Evolutionary conservation across 2,113 vertebrate genomes (phyloP).

Genomic region (Takifugu bimaculatus): DNA sequence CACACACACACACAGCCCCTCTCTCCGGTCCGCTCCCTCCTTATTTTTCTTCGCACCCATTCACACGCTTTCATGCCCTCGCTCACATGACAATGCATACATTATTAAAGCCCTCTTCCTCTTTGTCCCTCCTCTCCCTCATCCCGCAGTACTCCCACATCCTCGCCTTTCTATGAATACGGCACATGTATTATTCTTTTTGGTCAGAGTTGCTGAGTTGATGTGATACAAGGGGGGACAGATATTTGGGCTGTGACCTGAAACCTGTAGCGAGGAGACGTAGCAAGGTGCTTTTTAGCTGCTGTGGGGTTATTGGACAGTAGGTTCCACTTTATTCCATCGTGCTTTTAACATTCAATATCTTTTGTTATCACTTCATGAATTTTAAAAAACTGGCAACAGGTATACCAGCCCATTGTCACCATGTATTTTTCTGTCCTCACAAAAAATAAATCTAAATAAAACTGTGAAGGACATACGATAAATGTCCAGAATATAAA

Average conservation of each 20-base stretch:
- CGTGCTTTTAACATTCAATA: too few relatives aligned
- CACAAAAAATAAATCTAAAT: too few relatives aligned
- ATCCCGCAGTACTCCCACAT: conserved; percentile 1
- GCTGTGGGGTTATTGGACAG: too few relatives aligned
- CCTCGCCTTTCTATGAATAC: conserved; percentile 19
- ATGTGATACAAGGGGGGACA: conserved; percentile 28
- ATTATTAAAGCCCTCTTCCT: conserved; percentile 41
- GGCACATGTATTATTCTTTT: conserved; percentile 51
- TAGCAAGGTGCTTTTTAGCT: conserved; percentile 12
- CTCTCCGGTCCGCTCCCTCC: neutral
- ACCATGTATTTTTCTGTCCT: too few relatives aligned
- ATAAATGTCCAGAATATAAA: too few relatives aligned
- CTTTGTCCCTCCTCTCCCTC: conserved; percentile 1
- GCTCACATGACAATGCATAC: conserved; percentile 47
- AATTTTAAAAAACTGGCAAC: too few relatives aligned
- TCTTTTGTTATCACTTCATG: too few relatives aligned
- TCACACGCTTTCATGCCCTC: conserved; percentile 8
- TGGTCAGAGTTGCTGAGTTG: conserved; percentile 31
- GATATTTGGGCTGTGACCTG: conserved; percentile 29
- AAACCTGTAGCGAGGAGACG: conserved; percentile 4
- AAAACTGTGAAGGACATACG: too few relatives aligned
- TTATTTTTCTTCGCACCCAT: conserved; percentile 10
- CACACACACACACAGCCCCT: conserved; percentile 44
- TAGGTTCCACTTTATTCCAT: too few relatives aligned
- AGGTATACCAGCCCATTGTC: too few relatives aligned